Percentiles rank a stretch among this genome's conserved stretches.
phyloP scores from a whole-genome alignment of 1,140 invertebrate genomes.

The Lordiphosa mommai region DNA sequence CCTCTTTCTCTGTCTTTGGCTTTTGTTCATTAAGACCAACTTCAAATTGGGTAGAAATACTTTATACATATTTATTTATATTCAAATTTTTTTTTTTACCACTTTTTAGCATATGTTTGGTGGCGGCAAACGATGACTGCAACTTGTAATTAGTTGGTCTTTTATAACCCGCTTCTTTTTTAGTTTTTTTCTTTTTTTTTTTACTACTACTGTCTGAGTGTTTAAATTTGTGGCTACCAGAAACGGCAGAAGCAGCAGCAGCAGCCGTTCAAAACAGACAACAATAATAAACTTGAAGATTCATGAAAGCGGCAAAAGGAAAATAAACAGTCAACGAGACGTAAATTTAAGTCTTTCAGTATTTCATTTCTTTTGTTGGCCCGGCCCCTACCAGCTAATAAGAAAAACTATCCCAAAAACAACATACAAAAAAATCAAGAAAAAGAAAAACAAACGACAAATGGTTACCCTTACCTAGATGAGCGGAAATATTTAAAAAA shows the following conservation, averaged over 20 bases:
- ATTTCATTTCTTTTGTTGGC: constrained; percentile 71
- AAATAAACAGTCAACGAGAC: constrained; percentile 66
- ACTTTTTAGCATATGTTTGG: constrained; percentile 45
- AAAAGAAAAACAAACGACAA: neutral
- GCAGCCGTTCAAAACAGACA: constrained; percentile 38
- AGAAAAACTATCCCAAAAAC: constrained; percentile 36
- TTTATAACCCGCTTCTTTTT: constrained; percentile 35
- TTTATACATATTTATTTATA: constrained; percentile 17
- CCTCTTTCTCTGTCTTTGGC: constrained; percentile 25
- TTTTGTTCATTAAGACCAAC: constrained; percentile 69
- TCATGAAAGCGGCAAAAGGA: constrained; percentile 72
- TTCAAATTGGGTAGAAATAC: constrained; percentile 7
- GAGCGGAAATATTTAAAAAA: too few species aligned
- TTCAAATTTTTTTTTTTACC: constrained; percentile 21
- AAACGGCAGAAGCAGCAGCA: constrained; percentile 32
- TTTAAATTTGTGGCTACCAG: constrained; percentile 62
- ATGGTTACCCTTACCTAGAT: neutral
- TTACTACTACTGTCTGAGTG: constrained; percentile 61
- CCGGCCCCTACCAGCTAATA: constrained; percentile 11
- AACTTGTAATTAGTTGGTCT: constrained; percentile 73
- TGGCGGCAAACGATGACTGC: constrained; percentile 7
- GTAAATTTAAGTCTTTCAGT: constrained; percentile 71
- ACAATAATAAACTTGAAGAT: constrained; percentile 73
- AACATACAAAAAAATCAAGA: constrained; percentile 1
- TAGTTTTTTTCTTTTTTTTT: constrained; percentile 16